A percentile compares a stretch with the other conserved stretches of the same genome.
phyloP scores from a whole-genome alignment of 2,113 vertebrate genomes.

The Mustela nigripes region DNA sequence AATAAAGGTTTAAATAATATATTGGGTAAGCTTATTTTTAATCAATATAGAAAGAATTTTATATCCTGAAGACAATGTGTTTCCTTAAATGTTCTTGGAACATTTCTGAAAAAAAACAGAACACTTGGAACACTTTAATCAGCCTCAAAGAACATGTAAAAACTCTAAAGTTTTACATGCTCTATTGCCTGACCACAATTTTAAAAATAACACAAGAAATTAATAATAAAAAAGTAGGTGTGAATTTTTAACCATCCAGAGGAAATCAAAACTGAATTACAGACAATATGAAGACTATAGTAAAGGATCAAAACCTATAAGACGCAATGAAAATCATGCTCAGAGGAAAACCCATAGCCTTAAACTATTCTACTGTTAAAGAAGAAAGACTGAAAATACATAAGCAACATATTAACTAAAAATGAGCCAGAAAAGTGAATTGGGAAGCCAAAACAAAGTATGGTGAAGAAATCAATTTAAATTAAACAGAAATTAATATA shows the following conservation, averaged over 20 bases:
- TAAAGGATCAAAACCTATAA: not conserved
- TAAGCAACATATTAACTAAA: conserved; percentile 9
- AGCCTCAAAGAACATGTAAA: not conserved
- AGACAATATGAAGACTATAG: not conserved
- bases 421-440: not conserved
- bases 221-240: not conserved
- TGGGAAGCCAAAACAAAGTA: not conserved
- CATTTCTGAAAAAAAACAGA: not conserved
- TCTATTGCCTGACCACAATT: not conserved
- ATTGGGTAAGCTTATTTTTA: not conserved
- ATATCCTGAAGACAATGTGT: not conserved
- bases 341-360: not conserved
- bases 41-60: not conserved
- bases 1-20: conserved; percentile 4
- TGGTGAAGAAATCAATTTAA: conserved; percentile 21
- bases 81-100: conserved; percentile 21
- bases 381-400: not conserved
- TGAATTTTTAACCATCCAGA: not conserved
- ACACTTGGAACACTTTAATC: not conserved
- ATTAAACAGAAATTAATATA: conserved; percentile 16
- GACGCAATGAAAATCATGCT: conserved; percentile 18
- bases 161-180: not conserved
- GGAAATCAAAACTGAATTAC: not conserved
- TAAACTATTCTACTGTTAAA: not conserved
- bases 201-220: conserved; percentile 3